Conservation (phyloP, 2,113 vertebrate genomes). For the Istiophorus platypterus region DNA sequence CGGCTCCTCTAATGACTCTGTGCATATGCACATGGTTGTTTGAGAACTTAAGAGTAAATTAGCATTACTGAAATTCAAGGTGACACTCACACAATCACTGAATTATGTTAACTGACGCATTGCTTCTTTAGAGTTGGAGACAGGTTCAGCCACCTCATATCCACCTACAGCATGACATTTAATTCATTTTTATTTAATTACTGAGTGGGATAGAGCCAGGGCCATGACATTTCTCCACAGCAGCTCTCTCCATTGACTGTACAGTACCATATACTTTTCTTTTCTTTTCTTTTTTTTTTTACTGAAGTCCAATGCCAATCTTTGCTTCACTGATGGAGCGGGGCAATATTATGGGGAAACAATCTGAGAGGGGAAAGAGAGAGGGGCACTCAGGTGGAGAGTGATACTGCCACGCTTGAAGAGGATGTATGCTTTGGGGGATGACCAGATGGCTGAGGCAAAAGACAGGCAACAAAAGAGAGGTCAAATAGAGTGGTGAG, state of each 20-base stretch:
- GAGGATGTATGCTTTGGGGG: slow-evolving; percentile 76
- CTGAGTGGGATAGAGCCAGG: slow-evolving; percentile 42
- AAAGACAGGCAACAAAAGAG: slow-evolving; percentile 69
- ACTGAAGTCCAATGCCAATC: slow-evolving; percentile 54
- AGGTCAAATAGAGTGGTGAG: slow-evolving; percentile 66
- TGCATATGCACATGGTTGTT: slow-evolving; percentile 35
- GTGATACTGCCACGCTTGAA: slow-evolving; percentile 70
- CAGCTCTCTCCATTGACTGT: slow-evolving; percentile 30
- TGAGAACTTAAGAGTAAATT: slow-evolving; percentile 60
- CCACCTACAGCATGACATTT: slow-evolving; percentile 52
- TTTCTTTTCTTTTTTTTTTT: background rate
- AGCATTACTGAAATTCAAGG: slow-evolving; percentile 64
- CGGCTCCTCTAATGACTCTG: slow-evolving; percentile 33
- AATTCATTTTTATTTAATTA: slow-evolving; percentile 75
- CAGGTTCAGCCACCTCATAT: slow-evolving; percentile 39
- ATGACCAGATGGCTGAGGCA: slow-evolving; percentile 75
- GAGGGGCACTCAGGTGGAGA: slow-evolving; percentile 76
- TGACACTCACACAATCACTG: slow-evolving; percentile 62
- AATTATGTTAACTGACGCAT: slow-evolving; percentile 68
- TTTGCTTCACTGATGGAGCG: slow-evolving; percentile 64
- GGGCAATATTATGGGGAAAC: slow-evolving; percentile 67
- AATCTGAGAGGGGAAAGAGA: slow-evolving; percentile 64
- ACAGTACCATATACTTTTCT: background rate
- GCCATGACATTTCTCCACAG: slow-evolving; percentile 14
- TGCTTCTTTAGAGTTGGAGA: slow-evolving; percentile 45